phyloP scores from a whole-genome alignment of 2,113 vertebrate species.

The Condylura cristata region DNA sequence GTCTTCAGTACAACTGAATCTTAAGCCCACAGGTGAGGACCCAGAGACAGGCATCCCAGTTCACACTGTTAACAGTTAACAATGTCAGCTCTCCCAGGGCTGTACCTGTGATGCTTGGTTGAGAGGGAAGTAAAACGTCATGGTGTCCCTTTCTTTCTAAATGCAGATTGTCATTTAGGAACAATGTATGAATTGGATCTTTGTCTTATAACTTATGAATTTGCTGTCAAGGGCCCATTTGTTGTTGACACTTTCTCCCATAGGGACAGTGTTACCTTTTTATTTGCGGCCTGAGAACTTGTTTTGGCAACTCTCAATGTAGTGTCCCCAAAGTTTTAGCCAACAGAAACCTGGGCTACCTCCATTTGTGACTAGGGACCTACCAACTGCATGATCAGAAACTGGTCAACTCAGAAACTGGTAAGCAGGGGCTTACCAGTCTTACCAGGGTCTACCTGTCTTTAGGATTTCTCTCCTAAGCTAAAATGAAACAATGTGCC shows the following conservation, averaged over 20 bases:
- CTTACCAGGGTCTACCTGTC: neutral
- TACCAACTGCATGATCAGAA: neutral
- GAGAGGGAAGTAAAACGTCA: too few species aligned
- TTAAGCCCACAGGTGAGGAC: too few species aligned
- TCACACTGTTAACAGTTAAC: too few species aligned
- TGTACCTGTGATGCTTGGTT: neutral
- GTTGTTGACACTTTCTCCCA: neutral
- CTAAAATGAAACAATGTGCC: neutral
- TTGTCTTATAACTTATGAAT: neutral
- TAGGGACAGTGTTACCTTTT: neutral
- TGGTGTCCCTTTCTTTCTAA: neutral
- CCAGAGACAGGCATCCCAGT: too few species aligned
- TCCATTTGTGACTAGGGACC: neutral
- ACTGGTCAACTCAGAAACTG: neutral
- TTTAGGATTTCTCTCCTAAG: neutral
- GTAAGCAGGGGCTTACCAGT: neutral
- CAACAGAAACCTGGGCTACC: neutral
- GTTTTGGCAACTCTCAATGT: neutral
- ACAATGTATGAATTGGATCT: neutral
- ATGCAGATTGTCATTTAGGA: neutral
- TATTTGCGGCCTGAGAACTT: neutral
- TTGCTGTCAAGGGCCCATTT: neutral
- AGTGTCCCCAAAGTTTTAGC: neutral
- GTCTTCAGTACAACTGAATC: too few species aligned
- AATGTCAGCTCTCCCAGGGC: neutral